These are phyloP conservation scores for Drosophila anomelani DNA, from an alignment of 2,888 invertebrate genomes.

Conservation along the genomic window DNA sequence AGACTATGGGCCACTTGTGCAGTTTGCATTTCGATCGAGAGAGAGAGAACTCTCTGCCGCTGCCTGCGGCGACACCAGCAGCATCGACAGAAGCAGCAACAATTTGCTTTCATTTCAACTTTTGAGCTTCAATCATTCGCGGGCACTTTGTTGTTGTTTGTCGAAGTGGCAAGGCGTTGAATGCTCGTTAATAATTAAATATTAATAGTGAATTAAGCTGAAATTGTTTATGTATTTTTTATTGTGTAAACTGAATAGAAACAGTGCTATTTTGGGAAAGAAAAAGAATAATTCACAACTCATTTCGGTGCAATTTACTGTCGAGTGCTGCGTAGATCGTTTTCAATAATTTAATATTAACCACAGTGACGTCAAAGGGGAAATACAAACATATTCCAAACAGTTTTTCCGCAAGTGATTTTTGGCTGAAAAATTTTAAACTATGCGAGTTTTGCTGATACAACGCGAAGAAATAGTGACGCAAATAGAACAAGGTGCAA, in stretches of 20 bases:
- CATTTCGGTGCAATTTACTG: constrained; percentile 28
- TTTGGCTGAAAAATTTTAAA: constrained; percentile 21
- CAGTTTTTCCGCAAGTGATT: constrained; percentile 3
- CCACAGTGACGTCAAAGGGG: constrained; percentile 57
- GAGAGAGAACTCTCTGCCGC: constrained; percentile 10
- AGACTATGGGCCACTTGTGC: constrained; percentile 27
- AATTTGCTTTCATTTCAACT: constrained; percentile 54
- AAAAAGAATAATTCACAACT: background rate
- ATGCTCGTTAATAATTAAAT: constrained; percentile 11
- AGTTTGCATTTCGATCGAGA: constrained; percentile 23
- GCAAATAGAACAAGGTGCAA: constrained; percentile 25
- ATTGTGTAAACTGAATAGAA: background rate
- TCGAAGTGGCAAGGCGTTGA: constrained; percentile 53
- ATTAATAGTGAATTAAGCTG: background rate
- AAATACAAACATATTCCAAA: constrained; percentile 5
- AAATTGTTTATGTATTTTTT: background rate
- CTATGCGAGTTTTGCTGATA: constrained; percentile 47
- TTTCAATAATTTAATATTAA: constrained; percentile 5
- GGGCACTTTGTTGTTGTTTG: constrained; percentile 64
- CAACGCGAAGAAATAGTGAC: constrained; percentile 4
- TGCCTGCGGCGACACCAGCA: constrained; percentile 8
- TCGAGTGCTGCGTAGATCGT: constrained; percentile 60
- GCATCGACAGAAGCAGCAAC: constrained; percentile 13
- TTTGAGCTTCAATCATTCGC: constrained; percentile 72
- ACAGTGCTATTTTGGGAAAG: background rate